Conservation (phyloP, 2,113 vertebrate genomes). For the Colossoma macropomum region DNA sequence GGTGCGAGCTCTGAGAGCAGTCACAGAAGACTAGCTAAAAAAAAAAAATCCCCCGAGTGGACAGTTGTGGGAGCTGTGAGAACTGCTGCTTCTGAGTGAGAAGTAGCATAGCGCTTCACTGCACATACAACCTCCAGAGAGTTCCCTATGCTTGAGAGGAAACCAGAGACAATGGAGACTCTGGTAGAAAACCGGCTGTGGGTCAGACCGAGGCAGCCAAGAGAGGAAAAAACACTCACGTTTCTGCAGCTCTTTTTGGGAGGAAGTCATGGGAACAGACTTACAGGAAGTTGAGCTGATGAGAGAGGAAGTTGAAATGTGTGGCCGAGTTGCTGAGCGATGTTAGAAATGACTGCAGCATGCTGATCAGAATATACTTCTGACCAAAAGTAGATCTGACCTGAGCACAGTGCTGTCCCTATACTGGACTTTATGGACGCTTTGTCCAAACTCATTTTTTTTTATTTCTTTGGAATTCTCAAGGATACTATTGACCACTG, state of each 20-base stretch:
- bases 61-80: slow-evolving; percentile 18
- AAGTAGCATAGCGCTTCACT: slow-evolving; percentile 12
- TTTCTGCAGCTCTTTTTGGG: slow-evolving; percentile 21
- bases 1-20: not conserved
- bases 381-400: slow-evolving; percentile 15
- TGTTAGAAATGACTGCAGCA: not conserved
- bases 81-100: not conserved
- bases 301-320: slow-evolving; percentile 33
- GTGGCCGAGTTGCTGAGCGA: not conserved
- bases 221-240: slow-evolving; percentile 27
- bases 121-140: slow-evolving; percentile 38
- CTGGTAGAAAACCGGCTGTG: slow-evolving; percentile 32
- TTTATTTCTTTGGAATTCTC: slow-evolving; percentile 25
- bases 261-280: slow-evolving; percentile 41
- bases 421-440: slow-evolving; percentile 5
- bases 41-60: slow-evolving; percentile 13
- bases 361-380: slow-evolving; percentile 6
- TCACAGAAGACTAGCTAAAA: slow-evolving; percentile 2
- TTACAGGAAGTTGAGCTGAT: slow-evolving; percentile 37
- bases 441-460: not conserved
- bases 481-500: slow-evolving; percentile 40
- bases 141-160: slow-evolving; percentile 39
- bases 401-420: not conserved
- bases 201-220: slow-evolving; percentile 15
- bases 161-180: slow-evolving; percentile 53